phyloP scores from a whole-genome alignment of 2,113 vertebrate species.

The Etheostoma cragini region DNA sequence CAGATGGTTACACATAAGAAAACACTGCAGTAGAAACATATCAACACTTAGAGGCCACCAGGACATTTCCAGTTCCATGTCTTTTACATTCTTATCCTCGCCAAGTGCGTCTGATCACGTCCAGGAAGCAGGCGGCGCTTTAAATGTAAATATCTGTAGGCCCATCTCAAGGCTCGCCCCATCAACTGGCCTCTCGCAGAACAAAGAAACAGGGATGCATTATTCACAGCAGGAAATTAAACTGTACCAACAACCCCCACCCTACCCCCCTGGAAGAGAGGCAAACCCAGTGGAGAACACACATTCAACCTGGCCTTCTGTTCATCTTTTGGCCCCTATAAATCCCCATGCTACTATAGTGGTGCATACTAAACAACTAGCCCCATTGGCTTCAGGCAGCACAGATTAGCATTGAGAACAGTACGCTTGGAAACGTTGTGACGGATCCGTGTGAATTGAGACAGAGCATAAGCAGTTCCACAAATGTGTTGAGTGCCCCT shows the following conservation, averaged over 20 bases:
- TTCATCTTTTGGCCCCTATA: constrained; percentile 46
- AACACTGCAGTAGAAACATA: constrained; percentile 29
- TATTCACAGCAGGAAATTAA: constrained; percentile 63
- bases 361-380: constrained; percentile 52
- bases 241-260: constrained; percentile 29
- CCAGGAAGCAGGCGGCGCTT: constrained; percentile 8
- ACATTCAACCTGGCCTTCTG: constrained; percentile 66
- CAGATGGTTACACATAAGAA: constrained; percentile 49
- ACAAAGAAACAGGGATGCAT: constrained; percentile 30
- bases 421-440: constrained; percentile 10
- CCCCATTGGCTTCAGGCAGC: constrained; percentile 25
- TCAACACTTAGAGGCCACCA: constrained; percentile 40
- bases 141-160: constrained; percentile 66
- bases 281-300: constrained; percentile 36
- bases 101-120: constrained; percentile 31
- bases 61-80: constrained; percentile 36
- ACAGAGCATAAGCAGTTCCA: not conserved
- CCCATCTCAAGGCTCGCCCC: constrained; percentile 49
- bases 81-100: constrained; percentile 49
- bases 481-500: constrained; percentile 32
- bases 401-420: constrained; percentile 34
- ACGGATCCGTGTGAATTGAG: constrained; percentile 1
- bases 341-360: constrained; percentile 49
- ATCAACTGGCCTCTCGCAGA: constrained; percentile 30
- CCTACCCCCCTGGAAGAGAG: constrained; percentile 6